These are phyloP conservation scores for Thera obeliscata DNA, from an alignment of 2,888 invertebrate genomes.

Conservation along the genomic window DNA sequence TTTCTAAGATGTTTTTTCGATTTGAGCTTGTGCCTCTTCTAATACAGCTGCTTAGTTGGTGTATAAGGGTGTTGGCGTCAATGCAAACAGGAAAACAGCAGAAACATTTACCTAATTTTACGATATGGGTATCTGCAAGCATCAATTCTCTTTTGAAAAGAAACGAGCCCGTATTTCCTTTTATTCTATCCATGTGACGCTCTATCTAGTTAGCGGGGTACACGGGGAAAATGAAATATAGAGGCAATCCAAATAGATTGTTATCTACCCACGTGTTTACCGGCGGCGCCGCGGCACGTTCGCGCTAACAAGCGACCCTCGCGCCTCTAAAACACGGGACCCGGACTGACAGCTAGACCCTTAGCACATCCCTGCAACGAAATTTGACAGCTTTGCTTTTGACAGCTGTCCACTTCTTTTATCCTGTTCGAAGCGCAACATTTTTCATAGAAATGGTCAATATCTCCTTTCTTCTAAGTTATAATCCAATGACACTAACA, in stretches of 20 bases:
- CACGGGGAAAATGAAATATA: slow-evolving; percentile 84
- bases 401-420: slow-evolving; percentile 72
- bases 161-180: slow-evolving; percentile 73
- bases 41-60: neutral
- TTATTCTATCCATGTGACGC: slow-evolving; percentile 59
- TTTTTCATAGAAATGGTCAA: neutral
- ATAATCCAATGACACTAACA: slow-evolving; percentile 13
- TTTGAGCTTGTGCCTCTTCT: neutral
- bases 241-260: slow-evolving; percentile 85
- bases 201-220: slow-evolving; percentile 81
- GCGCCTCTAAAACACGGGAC: slow-evolving; percentile 61
- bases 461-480: neutral
- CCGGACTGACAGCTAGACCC: slow-evolving; percentile 63
- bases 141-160: slow-evolving; percentile 61
- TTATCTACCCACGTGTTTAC: slow-evolving; percentile 85
- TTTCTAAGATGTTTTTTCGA: too few relatives aligned
- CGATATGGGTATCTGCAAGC: slow-evolving; percentile 40
- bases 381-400: slow-evolving; percentile 70
- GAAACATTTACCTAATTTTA: slow-evolving; percentile 35
- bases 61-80: slow-evolving; percentile 1
- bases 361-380: slow-evolving; percentile 58
- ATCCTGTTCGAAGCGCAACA: slow-evolving; percentile 40
- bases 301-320: slow-evolving; percentile 78
- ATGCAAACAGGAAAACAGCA: slow-evolving; percentile 28
- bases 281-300: slow-evolving; percentile 79